Percentiles rank a stretch among this genome's conserved stretches.
These are phyloP conservation scores for Tursiops truncatus DNA, from an alignment of 2,113 vertebrate genomes.

Conservation along the genomic window DNA sequence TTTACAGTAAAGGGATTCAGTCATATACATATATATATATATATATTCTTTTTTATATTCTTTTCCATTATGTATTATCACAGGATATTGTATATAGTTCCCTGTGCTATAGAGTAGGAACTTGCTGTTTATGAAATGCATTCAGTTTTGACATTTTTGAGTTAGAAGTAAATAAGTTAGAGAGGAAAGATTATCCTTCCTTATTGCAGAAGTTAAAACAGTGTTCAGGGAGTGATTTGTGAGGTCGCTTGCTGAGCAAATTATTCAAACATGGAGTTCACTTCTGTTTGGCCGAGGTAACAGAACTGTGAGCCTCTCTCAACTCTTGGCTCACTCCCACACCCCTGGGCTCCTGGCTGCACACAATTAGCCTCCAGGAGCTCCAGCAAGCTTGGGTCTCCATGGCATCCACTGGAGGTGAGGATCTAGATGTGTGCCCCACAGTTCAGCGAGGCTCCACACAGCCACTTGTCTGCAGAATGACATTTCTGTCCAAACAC, in stretches of 20 bases:
- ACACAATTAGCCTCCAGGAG: neutral
- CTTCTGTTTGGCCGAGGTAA: neutral
- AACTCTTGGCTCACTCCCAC: neutral
- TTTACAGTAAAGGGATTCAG: neutral
- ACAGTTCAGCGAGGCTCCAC: neutral
- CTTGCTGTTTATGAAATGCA: neutral
- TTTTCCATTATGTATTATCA: neutral
- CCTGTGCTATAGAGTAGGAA: neutral
- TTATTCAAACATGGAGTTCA: neutral
- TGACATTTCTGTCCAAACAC: neutral
- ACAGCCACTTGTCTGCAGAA: rapidly evolving
- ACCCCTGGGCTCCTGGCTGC: neutral
- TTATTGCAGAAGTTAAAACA: neutral
- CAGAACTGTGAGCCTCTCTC: neutral
- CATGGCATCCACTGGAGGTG: neutral
- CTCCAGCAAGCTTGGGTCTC: neutral
- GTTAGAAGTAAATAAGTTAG: neutral
- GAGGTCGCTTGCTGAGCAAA: neutral
- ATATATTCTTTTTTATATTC: neutral
- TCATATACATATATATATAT: too few species aligned
- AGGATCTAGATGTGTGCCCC: neutral
- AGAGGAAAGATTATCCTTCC: neutral
- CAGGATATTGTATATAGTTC: neutral
- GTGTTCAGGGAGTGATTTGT: neutral
- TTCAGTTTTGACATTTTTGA: conserved; percentile 29